Base-by-base conservation (phyloP, 2,888 invertebrate genomes). In the Adelognathus sp. region DNA sequence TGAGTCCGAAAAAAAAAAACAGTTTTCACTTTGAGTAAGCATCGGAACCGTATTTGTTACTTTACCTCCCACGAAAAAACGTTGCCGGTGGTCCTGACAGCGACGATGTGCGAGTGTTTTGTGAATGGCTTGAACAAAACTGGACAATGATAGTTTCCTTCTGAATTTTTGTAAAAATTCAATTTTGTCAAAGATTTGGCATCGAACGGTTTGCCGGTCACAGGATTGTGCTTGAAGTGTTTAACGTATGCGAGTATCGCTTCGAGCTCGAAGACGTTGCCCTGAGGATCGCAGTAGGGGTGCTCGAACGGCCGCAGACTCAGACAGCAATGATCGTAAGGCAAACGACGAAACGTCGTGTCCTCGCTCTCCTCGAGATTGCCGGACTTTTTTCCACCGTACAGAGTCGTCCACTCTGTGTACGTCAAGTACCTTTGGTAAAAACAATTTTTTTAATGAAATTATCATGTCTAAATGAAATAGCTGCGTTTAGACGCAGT, bases 51-150 rank as follows among this genome's bases (percentile, higher is more conserved):
- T 2, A 36, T 11, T 11, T 11, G 1, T 6, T 1, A 16, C 29
- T 67, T 66, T 79, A 88, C 90, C 86, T 99, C 99, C 92, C 96
- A 95, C 0, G 96, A 96, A 91, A 96, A 99, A 0, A 99, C 98
- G 94, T 99, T 99, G 27, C 99, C 99, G 6, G 98, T 98, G 0
- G 95, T 95, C 69, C 94, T 95, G 77, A 99, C 95, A 0, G 97
- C 97, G 21, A 98, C 97, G 90, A 99, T 97, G 88, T 98, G 97
- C 0, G 98, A 97, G 91, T 97, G 97, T 88, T 98, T 98, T 0
- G 97, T 98, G 87, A 99, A 98, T 0, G 95, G 93, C 92, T 98
- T 98, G 89, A 97, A 98, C 24, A 98, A 92, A 3, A 99, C 98
- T 0, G 99, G 99, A 85, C 99, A 99, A 88, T 99, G 98, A 88